Conservation (phyloP, 30 jellyfish, hydroid and myxozoan genomes). For the Aurelia sp. region DNA sequence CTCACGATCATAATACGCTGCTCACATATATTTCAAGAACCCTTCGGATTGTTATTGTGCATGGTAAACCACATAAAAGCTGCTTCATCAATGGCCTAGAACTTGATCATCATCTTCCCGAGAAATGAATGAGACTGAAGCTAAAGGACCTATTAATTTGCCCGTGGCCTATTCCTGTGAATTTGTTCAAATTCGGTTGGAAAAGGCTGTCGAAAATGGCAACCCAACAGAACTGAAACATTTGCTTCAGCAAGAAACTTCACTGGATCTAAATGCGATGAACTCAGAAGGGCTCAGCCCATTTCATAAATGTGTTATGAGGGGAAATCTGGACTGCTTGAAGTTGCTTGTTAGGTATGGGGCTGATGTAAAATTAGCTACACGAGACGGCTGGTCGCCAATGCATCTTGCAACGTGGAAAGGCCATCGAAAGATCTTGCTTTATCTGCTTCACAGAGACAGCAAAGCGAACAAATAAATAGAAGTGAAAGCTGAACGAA, state of each 20-base stretch:
- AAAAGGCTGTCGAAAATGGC: constrained; percentile 81
- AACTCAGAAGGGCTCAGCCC: constrained; percentile 90
- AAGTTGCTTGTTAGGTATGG: constrained; percentile 80
- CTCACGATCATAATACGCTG: constrained; percentile 80
- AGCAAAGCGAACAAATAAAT: background rate
- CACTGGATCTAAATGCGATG: constrained; percentile 77
- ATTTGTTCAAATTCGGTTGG: constrained; percentile 62
- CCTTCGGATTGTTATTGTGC: constrained; percentile 47
- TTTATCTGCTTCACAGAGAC: constrained; percentile 56
- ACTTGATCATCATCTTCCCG: constrained; percentile 13
- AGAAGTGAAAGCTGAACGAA: background rate
- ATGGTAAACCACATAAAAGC: constrained; percentile 66
- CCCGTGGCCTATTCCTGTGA: constrained; percentile 72
- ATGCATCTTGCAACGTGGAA: constrained; percentile 83
- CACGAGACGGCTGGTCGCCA: constrained; percentile 90
- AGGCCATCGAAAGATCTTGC: constrained; percentile 73
- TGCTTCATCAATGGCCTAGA: constrained; percentile 55
- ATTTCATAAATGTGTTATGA: constrained; percentile 75
- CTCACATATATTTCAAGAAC: constrained; percentile 57
- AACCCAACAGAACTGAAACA: constrained; percentile 68
- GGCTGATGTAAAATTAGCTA: constrained; percentile 79
- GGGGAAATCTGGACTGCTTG: constrained; percentile 81
- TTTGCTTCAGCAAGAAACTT: constrained; percentile 57
- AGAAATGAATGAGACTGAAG: constrained; percentile 46
- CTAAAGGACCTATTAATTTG: constrained; percentile 55